A percentile compares a stretch with the other conserved stretches of the same genome.
Evolutionary conservation across 30 jellyfish, hydroid and myxozoan genomes (phyloP).

Genomic region (Nemopilema nomurai): DNA sequence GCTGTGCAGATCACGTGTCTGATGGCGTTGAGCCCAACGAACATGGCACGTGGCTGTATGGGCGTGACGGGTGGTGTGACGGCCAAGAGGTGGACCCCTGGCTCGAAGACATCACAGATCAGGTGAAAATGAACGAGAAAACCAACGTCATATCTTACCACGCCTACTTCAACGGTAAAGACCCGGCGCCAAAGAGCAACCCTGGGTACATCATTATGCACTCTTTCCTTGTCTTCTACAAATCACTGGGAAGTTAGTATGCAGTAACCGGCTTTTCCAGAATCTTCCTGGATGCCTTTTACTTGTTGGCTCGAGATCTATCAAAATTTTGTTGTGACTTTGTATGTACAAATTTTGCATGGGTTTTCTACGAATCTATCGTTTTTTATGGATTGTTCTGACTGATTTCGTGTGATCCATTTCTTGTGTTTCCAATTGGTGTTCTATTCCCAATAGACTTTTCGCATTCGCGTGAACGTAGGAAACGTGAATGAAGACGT

Average conservation of each 20-base stretch:
- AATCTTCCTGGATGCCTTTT: background rate
- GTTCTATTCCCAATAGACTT: too few relatives aligned
- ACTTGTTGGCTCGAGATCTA: background rate
- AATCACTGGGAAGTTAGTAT: conserved; percentile 27
- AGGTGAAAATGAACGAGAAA: conserved; percentile 62
- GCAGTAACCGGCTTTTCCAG: background rate
- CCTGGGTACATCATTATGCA: conserved; percentile 97
- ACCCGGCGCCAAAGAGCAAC: conserved; percentile 79
- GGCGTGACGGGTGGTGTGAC: conserved; percentile 99
- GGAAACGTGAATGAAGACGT: too few relatives aligned
- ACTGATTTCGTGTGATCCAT: too few relatives aligned
- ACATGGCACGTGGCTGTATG: conserved; percentile 99
- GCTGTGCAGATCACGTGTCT: conserved; percentile 95
- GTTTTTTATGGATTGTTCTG: too few relatives aligned
- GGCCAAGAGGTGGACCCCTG: conserved; percentile 98
- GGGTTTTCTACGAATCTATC: background rate
- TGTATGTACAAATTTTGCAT: background rate
- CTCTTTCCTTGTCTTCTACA: conserved; percentile 84
- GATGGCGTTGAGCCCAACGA: conserved; percentile 97
- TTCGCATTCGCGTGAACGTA: too few relatives aligned
- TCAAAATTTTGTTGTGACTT: background rate
- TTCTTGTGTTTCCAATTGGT: too few relatives aligned
- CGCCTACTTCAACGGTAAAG: conserved; percentile 91
- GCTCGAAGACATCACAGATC: conserved; percentile 94
- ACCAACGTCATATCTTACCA: conserved; percentile 62